Percentiles rank a stretch among this genome's conserved stretches.
Evolutionary conservation across 2,888 invertebrate genomes (phyloP).

Genomic region (Oxyteleia sp.): DNA sequence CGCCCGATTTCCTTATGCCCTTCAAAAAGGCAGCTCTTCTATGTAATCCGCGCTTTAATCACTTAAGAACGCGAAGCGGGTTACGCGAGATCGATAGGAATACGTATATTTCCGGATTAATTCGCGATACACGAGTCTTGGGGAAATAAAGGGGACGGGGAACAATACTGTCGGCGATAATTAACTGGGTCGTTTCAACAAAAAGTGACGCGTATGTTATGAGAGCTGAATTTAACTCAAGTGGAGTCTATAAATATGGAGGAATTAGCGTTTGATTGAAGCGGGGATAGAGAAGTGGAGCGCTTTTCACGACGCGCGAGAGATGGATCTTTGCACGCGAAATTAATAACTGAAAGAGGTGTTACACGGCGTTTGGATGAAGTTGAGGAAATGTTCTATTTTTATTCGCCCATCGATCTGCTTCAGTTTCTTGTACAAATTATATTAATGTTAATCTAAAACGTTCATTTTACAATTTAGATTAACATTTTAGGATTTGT

Average conservation of each 20-base stretch:
- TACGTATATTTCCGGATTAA: conserved; percentile 32
- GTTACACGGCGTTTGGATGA: too few relatives aligned
- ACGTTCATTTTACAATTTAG: too few relatives aligned
- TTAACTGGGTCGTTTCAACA: conserved; percentile 40
- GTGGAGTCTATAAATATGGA: conserved; percentile 2
- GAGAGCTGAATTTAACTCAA: conserved; percentile 28
- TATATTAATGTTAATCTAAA: too few relatives aligned
- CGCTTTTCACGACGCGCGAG: neutral
- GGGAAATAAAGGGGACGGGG: neutral
- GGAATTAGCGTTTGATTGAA: neutral
- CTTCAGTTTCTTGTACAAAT: too few relatives aligned
- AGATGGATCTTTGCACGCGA: neutral
- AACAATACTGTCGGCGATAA: conserved; percentile 17
- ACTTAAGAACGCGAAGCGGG: conserved; percentile 24
- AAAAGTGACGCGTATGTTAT: conserved; percentile 10
- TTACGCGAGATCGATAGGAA: conserved; percentile 35
- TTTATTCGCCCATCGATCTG: too few relatives aligned
- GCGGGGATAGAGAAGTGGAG: neutral
- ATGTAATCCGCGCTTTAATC: conserved; percentile 38
- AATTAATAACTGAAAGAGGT: neutral
- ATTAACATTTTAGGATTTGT: too few relatives aligned
- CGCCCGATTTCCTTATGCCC: neutral
- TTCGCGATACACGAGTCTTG: conserved; percentile 12
- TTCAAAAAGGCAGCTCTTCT: conserved; percentile 27
- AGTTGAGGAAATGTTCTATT: too few relatives aligned